Conservation (phyloP, 2,797 vertebrate species). For the Micromesistius poutassou region DNA sequence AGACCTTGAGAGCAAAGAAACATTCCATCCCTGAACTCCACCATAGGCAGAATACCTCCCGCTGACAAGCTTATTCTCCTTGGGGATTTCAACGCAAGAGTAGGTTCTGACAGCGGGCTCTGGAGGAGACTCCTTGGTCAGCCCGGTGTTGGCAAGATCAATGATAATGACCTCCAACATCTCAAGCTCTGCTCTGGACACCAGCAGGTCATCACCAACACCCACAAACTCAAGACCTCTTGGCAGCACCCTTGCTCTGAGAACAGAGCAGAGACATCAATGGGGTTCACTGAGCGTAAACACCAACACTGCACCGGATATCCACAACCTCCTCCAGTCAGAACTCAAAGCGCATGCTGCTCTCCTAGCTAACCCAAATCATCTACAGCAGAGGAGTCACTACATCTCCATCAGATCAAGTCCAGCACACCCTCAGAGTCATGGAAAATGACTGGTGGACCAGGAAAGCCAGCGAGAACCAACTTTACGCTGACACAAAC, state of each 20-base stretch:
- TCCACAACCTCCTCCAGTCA: neutral
- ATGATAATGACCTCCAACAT: neutral
- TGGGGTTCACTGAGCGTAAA: too few species aligned
- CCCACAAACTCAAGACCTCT: neutral
- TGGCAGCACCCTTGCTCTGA: conserved; percentile 7
- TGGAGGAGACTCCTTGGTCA: neutral
- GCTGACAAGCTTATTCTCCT: neutral
- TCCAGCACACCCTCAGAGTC: too few species aligned
- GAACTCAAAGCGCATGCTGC: too few species aligned
- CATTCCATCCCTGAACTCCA: neutral
- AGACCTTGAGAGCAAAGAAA: neutral
- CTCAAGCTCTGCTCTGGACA: neutral
- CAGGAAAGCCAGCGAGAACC: too few species aligned
- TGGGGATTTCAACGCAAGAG: neutral
- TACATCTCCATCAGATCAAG: too few species aligned
- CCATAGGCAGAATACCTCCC: conserved; percentile 10
- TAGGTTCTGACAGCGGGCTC: neutral
- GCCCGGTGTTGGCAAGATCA: neutral
- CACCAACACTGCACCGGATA: neutral
- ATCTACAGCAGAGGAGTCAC: too few species aligned
- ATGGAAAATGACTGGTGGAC: too few species aligned
- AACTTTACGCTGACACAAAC: too few species aligned
- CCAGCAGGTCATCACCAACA: neutral
- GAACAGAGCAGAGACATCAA: neutral
- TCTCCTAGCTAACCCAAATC: too few species aligned